Evolutionary conservation across 92 coral and sea anemone species (phyloP), one percentile per base, ranked within the genome.

Genomic region (Micromussa lordhowensis): DNA sequence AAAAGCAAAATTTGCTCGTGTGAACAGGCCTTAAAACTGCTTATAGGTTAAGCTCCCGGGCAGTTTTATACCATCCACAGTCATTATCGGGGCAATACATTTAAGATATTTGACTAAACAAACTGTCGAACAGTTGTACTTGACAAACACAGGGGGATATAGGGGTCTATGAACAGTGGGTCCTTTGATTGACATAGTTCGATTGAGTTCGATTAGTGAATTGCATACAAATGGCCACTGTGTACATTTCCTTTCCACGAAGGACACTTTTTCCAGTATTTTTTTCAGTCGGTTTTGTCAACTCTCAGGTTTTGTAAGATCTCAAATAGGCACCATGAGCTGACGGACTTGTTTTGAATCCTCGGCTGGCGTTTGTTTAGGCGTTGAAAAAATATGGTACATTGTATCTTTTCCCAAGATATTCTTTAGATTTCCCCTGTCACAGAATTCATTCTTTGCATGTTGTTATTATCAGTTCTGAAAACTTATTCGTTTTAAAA

Each of bases 191-290:
- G 77, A 72, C n/a, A n/a, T n/a, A n/a, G n/a, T 72, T 72, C 5
- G 77, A 72, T 72, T 72, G 77, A 72, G 77, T 72, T 40, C 48
- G 77, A 72, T 72, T 72, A 72, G 77, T 40, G 9, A 29, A n/a
- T n/a, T n/a, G n/a, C n/a, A n/a, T n/a, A n/a, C n/a, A n/a, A n/a
- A n/a, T n/a, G n/a, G n/a, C 77, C 77, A 72, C 77, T 30, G 38
- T 72, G 77, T 72, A 72, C 77, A 40, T 72, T 72, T 72, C 77
- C 77, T 72, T 72, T 72, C 77, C 77, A 30, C 77, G 40, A 72
- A 72, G 1, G 77, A 72, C 77, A 72, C 77, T 72, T 72, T 72
- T 72, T 72, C 77, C 77, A 72, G 77, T 72, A 72, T 72, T 72
- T 72, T 72, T 40, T 72, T 72, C 40, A 72, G 77, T 72, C 40